Conservation (phyloP, 2,888 invertebrate genomes). For the Mystacides longicornis region DNA sequence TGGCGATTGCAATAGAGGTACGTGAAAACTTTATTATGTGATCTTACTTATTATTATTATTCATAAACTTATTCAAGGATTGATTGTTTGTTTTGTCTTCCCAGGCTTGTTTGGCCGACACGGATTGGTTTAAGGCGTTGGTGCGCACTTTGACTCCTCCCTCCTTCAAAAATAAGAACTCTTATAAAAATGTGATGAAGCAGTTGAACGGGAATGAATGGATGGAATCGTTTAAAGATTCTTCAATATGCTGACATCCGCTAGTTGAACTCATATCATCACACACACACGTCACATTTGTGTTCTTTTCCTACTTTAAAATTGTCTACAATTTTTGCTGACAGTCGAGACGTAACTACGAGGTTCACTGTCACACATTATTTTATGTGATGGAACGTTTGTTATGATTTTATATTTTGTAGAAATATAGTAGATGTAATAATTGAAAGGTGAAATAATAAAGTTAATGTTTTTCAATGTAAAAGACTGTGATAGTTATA, state of each 20-base stretch:
- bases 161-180: slow-evolving; percentile 16
- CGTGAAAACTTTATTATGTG: slow-evolving; percentile 24
- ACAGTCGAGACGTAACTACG: slow-evolving; percentile 6
- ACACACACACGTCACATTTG: not conserved
- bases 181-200: slow-evolving; percentile 24
- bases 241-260: slow-evolving; percentile 24
- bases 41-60: not conserved
- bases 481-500: not conserved
- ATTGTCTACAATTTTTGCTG: slow-evolving; percentile 13
- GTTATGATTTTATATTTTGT: not conserved
- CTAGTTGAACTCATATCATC: slow-evolving; percentile 8
- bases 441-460: slow-evolving; percentile 1
- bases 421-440: not conserved
- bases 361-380: not conserved
- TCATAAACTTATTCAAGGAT: not conserved
- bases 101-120: slow-evolving; percentile 24
- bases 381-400: not conserved
- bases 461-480: not conserved
- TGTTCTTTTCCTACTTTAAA: not conserved
- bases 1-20: slow-evolving; percentile 58
- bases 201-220: slow-evolving; percentile 24
- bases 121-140: slow-evolving; percentile 23
- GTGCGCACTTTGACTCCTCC: slow-evolving; percentile 20
- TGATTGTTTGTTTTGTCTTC: slow-evolving; percentile 1
- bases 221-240: slow-evolving; percentile 24